A percentile compares a stretch with the other conserved stretches of the same genome.
phyloP scores from a whole-genome alignment of 2,113 vertebrate genomes.

The Oreochromis tanganicae region DNA sequence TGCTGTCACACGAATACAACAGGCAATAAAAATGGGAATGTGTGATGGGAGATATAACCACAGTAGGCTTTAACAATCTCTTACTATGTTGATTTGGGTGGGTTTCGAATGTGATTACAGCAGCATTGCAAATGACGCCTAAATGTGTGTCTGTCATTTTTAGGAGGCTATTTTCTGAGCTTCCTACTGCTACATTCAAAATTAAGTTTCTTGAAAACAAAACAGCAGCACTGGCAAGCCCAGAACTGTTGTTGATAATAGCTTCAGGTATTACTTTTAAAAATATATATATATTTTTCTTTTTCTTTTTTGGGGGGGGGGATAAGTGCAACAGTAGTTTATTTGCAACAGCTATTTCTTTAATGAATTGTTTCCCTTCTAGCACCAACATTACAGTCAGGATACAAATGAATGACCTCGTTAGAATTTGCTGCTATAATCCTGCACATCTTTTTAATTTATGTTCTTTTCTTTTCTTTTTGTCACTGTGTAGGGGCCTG shows the following conservation, averaged over 20 bases:
- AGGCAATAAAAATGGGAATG: constrained; percentile 41
- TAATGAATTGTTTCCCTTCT: neutral
- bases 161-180: neutral
- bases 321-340: neutral
- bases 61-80: constrained; percentile 24
- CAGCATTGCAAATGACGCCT: constrained; percentile 24
- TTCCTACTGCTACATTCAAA: neutral
- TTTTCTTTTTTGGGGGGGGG: neutral
- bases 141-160: constrained; percentile 10
- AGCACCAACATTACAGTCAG: neutral
- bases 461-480: neutral
- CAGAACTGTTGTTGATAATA: constrained; percentile 15
- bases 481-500: neutral
- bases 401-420: neutral
- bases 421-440: constrained; percentile 3
- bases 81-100: constrained; percentile 26
- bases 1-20: constrained; percentile 14
- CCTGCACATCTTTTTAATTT: neutral
- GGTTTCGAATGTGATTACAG: constrained; percentile 43
- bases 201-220: constrained; percentile 7
- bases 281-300: neutral
- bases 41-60: constrained; percentile 41
- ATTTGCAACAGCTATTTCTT: neutral
- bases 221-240: neutral
- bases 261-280: neutral